Percentiles rank a stretch among this genome's conserved stretches.
These are phyloP conservation scores for Dendrocincla fuliginosa DNA, from an alignment of 2,797 vertebrate genomes.

Conservation along the genomic window DNA sequence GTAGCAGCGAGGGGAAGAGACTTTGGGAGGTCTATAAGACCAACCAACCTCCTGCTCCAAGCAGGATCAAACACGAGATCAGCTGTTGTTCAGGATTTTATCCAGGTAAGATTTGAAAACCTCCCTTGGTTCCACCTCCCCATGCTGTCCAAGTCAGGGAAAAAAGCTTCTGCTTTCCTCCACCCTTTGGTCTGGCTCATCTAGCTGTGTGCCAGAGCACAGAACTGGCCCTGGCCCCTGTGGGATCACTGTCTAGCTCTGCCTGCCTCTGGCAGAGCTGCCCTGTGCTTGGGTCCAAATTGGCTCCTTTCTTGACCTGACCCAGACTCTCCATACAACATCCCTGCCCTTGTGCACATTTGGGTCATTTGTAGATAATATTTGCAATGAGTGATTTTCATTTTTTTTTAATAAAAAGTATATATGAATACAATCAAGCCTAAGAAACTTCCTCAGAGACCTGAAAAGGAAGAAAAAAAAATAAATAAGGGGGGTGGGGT, in stretches of 20 bases:
- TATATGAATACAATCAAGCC: neutral
- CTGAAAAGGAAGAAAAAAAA: neutral
- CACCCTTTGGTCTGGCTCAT: neutral
- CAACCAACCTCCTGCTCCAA: neutral
- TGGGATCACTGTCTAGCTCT: rapidly evolving
- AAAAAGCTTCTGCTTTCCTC: neutral
- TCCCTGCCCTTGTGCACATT: neutral
- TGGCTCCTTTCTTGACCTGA: neutral
- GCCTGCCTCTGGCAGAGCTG: neutral
- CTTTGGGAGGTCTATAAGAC: neutral
- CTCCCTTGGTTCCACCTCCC: neutral
- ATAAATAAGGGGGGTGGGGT: too few species aligned
- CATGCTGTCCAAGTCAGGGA: neutral
- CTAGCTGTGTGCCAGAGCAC: neutral
- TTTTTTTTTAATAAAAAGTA: neutral
- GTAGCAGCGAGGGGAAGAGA: neutral
- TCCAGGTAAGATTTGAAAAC: neutral
- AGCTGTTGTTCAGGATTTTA: neutral
- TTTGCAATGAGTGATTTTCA: neutral
- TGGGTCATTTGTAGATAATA: too few species aligned
- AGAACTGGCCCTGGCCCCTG: neutral
- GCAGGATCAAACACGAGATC: neutral
- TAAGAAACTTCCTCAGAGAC: neutral
- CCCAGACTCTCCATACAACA: neutral
- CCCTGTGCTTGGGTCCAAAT: too few species aligned